Conservation (phyloP, 2,113 vertebrate species). For the Australoheros scitulus region DNA sequence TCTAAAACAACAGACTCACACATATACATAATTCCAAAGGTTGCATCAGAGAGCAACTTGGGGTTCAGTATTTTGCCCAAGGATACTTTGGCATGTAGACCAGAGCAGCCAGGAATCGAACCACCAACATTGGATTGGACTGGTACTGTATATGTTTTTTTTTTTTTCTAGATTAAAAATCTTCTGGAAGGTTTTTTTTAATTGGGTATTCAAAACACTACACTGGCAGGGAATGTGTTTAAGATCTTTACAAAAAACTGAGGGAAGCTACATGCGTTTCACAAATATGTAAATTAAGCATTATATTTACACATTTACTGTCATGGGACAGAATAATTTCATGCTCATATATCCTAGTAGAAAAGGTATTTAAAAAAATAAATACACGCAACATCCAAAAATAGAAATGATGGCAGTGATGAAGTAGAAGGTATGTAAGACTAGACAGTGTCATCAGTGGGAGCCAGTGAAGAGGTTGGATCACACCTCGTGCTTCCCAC, state of each 20-base stretch:
- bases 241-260: background rate
- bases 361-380: background rate
- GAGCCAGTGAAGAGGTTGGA: background rate
- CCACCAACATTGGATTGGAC: too few species aligned
- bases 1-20: too few species aligned
- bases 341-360: background rate
- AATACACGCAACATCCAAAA: background rate
- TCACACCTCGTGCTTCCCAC: background rate
- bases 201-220: background rate
- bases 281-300: background rate
- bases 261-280: background rate
- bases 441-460: slow-evolving; percentile 6
- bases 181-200: too few species aligned
- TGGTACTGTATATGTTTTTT: too few species aligned
- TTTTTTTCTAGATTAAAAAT: too few species aligned
- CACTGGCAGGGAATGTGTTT: background rate
- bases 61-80: too few species aligned
- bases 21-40: too few species aligned
- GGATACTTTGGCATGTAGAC: too few species aligned
- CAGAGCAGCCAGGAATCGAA: too few species aligned
- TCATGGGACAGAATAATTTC: background rate
- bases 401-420: slow-evolving; percentile 34
- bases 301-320: background rate
- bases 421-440: slow-evolving; percentile 16
- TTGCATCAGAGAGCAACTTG: too few species aligned